Evolutionary conservation across 2,888 invertebrate species (phyloP), one percentile per base, ranked within the genome.

Genomic region (Kuschelorhynchus macadamiae): DNA sequence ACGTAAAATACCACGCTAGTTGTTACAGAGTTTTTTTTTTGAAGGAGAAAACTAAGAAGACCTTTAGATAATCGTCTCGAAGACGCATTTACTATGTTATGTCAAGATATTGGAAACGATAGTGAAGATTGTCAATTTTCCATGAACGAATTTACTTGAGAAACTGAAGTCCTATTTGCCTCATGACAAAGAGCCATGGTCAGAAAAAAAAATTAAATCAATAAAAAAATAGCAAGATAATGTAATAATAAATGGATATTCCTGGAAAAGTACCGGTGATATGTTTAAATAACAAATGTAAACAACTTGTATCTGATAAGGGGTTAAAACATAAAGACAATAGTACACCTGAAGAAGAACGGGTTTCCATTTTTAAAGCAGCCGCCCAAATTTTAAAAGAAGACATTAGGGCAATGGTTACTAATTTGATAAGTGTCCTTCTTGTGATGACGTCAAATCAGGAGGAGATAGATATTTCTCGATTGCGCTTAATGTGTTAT

Each of bases 101-200:
- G 52, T 52, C 32, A 52, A 25, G 30, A 32, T 30, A 52, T 52
- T 32, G 30, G 14, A 30, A 52, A 18, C 2, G 52, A 52, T 11
- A 36, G 11, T 17, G 52, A 52, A 20, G 20, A 46, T 46, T 46
- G 17, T 46, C 46, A 46, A 46, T 46, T 46, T 46, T 46, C 46
- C 17, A 18, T 46, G 17, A 46, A 46, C 17, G 46, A 46, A 46
- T 20, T n/a, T 46, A 20, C 46, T 18, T 17, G 46, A 46, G 5
- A 46, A 20, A 20, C 46, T 46, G 20, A n/a, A 18, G 46, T 46
- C 46, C 17, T 21, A 18, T 20, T 46, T 46, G 12, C 46, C 46
- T 18, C 18, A 46, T 18, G 20, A 46, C 20, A 20, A 1, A n/a
- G 20, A 17, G 20, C 20, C 20, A 18, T 46, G 46, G 18, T 46